A percentile compares a stretch with the other conserved stretches of the same genome.
These are phyloP conservation scores for Odontocolon sp. DNA, from an alignment of 2,888 invertebrate species.

Conservation along the genomic window DNA sequence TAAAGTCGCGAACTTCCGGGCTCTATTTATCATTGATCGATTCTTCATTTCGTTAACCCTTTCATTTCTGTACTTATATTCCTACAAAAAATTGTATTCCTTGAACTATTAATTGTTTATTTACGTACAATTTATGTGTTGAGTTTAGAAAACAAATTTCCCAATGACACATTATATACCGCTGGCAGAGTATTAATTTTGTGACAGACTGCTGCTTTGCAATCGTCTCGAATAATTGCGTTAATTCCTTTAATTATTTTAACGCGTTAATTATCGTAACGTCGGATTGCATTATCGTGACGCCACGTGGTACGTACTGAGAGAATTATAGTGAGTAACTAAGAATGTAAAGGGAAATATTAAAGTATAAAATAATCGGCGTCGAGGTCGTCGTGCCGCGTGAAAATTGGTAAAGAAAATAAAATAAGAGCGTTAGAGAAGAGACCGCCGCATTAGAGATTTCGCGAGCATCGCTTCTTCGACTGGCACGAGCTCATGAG, in stretches of 20 bases:
- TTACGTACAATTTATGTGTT: too few species aligned
- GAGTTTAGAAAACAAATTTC: too few species aligned
- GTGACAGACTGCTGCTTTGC: too few species aligned
- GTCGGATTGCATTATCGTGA: conserved; percentile 40
- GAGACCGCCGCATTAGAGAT: conserved; percentile 10
- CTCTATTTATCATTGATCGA: neutral
- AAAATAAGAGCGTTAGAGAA: neutral
- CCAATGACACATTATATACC: too few species aligned
- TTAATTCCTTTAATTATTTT: conserved; percentile 51
- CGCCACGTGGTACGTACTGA: conserved; percentile 21
- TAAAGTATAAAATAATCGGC: conserved; percentile 28
- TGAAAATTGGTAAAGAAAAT: conserved; percentile 33
- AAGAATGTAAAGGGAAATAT: neutral
- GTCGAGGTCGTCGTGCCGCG: conserved; percentile 48
- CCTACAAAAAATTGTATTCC: too few species aligned
- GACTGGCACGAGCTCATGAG: conserved; percentile 37
- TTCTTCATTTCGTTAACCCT: neutral
- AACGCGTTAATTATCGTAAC: conserved; percentile 51
- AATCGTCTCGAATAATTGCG: conserved; percentile 33
- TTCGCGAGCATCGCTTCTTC: neutral
- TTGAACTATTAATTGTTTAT: too few species aligned
- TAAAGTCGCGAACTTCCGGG: too few species aligned
- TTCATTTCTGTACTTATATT: neutral
- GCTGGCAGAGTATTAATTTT: too few species aligned
- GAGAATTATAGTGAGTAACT: conserved; percentile 1